A percentile compares a stretch with the other conserved stretches of the same genome.
Evolutionary conservation across 2,888 invertebrate genomes (phyloP).

Genomic region (Drosophila affinis): DNA sequence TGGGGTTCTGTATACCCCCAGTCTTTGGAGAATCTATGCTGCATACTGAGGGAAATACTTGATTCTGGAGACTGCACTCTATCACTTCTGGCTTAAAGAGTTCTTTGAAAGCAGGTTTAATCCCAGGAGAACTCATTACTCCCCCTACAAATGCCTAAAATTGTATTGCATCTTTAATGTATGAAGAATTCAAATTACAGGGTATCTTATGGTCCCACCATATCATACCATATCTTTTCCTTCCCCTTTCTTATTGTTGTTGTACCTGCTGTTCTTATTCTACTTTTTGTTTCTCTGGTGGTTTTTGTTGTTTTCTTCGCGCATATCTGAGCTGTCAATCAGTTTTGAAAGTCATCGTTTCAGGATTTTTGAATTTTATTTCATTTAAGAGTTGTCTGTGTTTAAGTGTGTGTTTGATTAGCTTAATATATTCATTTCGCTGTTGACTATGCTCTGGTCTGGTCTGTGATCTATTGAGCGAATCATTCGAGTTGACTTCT

Average conservation of each 20-base stretch:
- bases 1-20: background rate
- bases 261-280: constrained; percentile 1
- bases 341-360: constrained; percentile 76
- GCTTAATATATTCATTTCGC: constrained; percentile 54
- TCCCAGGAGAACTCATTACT: no score
- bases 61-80: no score
- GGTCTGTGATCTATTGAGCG: constrained; percentile 57
- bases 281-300: constrained; percentile 41
- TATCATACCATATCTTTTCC: background rate
- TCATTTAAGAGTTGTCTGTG: constrained; percentile 9
- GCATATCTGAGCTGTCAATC: constrained; percentile 81
- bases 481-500: constrained; percentile 39
- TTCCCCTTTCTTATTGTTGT: constrained; percentile 22
- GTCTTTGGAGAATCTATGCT: background rate
- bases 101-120: no score
- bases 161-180: background rate
- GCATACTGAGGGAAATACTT: no score
- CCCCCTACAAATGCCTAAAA: no score
- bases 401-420: constrained; percentile 22
- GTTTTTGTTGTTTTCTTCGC: constrained; percentile 8
- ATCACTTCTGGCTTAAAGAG: no score
- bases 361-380: constrained; percentile 33
- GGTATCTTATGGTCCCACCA: background rate
- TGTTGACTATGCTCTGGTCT: background rate
- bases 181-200: background rate